These are phyloP conservation scores for Pantherophis alleghaniensis DNA, from an alignment of 2,797 vertebrate species.

Conservation along the genomic window DNA sequence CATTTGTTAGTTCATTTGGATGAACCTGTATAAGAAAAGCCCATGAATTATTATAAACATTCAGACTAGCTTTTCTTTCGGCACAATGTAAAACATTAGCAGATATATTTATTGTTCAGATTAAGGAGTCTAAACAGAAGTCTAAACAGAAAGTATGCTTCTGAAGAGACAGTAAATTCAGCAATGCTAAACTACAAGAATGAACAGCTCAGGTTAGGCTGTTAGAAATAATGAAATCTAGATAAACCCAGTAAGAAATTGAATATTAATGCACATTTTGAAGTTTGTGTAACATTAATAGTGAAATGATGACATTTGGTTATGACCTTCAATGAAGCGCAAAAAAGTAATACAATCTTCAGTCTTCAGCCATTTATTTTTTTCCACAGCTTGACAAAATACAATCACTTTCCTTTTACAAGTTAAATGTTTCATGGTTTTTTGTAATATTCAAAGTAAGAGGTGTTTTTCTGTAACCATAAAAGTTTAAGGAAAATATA, in stretches of 20 bases:
- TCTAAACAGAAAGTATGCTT: neutral
- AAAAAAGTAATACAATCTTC: neutral
- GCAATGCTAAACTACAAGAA: neutral
- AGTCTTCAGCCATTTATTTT: neutral
- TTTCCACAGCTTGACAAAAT: neutral
- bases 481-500: constrained; percentile 6
- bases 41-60: neutral
- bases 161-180: neutral
- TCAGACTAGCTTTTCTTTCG: constrained; percentile 15
- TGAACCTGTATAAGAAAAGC: constrained; percentile 80
- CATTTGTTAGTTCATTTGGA: constrained; percentile 90
- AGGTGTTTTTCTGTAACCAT: neutral
- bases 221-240: neutral
- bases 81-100: neutral
- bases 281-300: neutral
- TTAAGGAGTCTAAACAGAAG: neutral
- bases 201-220: neutral
- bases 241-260: neutral
- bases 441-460: neutral
- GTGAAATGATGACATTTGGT: neutral
- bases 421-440: neutral
- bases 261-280: neutral
- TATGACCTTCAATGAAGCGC: neutral
- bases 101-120: neutral
- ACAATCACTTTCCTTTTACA: neutral